Base-by-base conservation (phyloP, 2,888 invertebrate genomes). In the Papilio protenor region DNA sequence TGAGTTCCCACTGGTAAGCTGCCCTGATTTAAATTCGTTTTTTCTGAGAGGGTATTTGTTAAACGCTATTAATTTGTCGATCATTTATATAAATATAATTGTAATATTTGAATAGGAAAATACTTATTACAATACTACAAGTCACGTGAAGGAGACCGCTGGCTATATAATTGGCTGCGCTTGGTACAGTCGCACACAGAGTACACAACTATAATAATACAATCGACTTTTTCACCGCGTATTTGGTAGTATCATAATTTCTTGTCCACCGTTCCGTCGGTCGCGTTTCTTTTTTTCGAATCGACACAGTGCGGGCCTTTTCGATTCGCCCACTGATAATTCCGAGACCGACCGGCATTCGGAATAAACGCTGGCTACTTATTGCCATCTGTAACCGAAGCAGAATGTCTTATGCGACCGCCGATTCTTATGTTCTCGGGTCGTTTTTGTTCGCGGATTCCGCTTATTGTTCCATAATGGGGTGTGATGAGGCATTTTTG, bases 161-260 rank as follows among this genome's bases (percentile, higher is more conserved):
- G n/a, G 27, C 71, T 16, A 47, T 64, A 83, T 86, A 86, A 86
- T 86, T 85, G 86, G 83, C 80, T 80, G 82, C 82, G 83, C 84
- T 83, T 84, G 78, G 83, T 81, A 84, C 82, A 80, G 82, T 82
- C 81, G 80, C 83, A 87, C 85, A 86, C 84, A 40, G 40, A 83
- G 85, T 84, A 86, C 85, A 45, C 45, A 83, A 85, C 84, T 85
- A 86, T 85, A 85, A 86, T 85, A 85, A 87, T 84, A 85, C 84
- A 84, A 85, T 86, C 87, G 87, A 87, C 87, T 91, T 92, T 93
- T 93, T 93, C 86, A 83, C 80, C 85, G 88, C 92, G 89, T 91
- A 93, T 93, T 93, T 91, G 92, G 93, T 90, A 88, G 92, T 91
- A 93, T 93, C 93, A 93, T 93, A 92, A 93, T 89, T 94, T 93